These are phyloP conservation scores for Cygnus atratus DNA, from an alignment of 2,113 vertebrate genomes.

Conservation along the genomic window DNA sequence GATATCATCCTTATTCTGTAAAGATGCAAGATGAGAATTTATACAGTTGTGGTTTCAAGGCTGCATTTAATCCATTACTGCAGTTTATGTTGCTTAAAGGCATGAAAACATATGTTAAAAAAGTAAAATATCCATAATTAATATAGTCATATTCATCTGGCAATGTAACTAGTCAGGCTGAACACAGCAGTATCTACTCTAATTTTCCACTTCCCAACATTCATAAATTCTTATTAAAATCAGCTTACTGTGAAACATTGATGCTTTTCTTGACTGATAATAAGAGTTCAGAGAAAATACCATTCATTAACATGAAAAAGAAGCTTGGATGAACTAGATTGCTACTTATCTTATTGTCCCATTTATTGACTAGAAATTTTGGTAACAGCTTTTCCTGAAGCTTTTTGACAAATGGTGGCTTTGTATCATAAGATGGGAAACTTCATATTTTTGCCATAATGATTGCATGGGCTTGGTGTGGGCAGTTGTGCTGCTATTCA, in stretches of 20 bases:
- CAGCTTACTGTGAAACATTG: constrained; percentile 24
- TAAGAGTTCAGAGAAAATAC: neutral
- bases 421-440: neutral
- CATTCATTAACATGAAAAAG: neutral
- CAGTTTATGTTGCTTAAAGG: constrained; percentile 9
- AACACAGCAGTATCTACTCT: constrained; percentile 27
- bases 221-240: constrained; percentile 49
- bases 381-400: neutral
- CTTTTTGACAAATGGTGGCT: neutral
- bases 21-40: constrained; percentile 40
- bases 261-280: constrained; percentile 34
- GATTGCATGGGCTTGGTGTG: neutral
- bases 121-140: constrained; percentile 53
- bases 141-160: constrained; percentile 31
- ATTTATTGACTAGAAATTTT: neutral
- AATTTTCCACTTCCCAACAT: constrained; percentile 44
- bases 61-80: constrained; percentile 52
- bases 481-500: neutral
- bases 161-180: constrained; percentile 29
- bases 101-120: constrained; percentile 16
- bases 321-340: neutral
- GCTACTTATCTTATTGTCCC: neutral
- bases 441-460: neutral
- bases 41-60: constrained; percentile 35
- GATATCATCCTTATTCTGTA: constrained; percentile 28